Evolutionary conservation across 1,140 invertebrate species (phyloP).

Genomic region (Pogonognathellus flavescens): DNA sequence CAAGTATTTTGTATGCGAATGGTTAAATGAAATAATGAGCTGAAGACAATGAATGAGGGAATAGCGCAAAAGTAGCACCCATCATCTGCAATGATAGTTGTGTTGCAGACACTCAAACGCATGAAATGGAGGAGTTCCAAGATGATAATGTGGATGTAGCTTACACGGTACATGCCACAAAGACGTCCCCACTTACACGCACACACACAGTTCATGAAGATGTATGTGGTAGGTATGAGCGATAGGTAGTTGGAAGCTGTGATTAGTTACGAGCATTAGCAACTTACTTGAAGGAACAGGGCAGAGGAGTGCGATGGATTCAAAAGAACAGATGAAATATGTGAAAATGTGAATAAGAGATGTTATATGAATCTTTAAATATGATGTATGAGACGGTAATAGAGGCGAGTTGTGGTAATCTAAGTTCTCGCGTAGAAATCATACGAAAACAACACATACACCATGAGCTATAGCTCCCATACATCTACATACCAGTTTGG

Average conservation of each 20-base stretch:
- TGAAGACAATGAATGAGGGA: conserved; percentile 41
- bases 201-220: neutral
- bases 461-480: too few species aligned
- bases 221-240: conserved; percentile 20
- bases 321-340: conserved; percentile 2
- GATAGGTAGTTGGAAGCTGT: conserved; percentile 35
- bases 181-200: neutral
- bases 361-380: conserved; percentile 17
- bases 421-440: too few species aligned
- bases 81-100: conserved; percentile 37
- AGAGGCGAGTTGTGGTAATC: neutral
- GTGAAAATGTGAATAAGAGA: conserved; percentile 35
- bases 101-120: conserved; percentile 33
- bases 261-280: conserved; percentile 27
- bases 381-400: conserved; percentile 40
- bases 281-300: conserved; percentile 1
- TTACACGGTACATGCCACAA: conserved; percentile 9
- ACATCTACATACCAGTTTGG: too few species aligned
- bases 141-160: conserved; percentile 28
- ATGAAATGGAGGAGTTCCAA: conserved; percentile 46
- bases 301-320: neutral
- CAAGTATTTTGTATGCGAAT: neutral
- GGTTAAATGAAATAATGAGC: conserved; percentile 21
- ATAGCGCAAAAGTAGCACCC: conserved; percentile 38
- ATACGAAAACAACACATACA: too few species aligned